Percentiles rank a stretch among this genome's conserved stretches.
Conservation (phyloP, 2,888 invertebrate genomes). For the Ametastegia equiseti region DNA sequence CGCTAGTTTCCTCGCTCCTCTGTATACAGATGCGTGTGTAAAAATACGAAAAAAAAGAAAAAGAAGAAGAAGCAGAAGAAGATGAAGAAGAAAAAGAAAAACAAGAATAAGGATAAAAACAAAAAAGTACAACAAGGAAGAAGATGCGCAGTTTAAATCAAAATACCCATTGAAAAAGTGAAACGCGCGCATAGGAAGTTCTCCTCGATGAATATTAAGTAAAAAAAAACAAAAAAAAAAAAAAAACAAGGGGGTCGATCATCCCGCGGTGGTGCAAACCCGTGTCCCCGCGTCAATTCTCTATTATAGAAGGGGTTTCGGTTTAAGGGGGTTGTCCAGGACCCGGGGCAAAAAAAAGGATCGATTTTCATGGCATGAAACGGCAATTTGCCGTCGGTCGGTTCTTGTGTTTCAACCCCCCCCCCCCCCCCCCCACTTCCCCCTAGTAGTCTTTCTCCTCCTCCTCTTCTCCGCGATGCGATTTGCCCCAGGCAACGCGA, state of each 20-base stretch:
- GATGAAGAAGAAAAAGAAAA: too few species aligned
- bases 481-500: slow-evolving; percentile 14
- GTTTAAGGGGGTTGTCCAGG: slow-evolving; percentile 16
- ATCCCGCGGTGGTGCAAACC: not conserved
- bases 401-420: slow-evolving; percentile 41
- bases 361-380: slow-evolving; percentile 64
- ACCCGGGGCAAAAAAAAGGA: slow-evolving; percentile 53
- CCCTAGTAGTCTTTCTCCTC: not conserved
- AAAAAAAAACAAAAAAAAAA: slow-evolving; percentile 11
- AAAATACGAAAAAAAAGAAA: not conserved
- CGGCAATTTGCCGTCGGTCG: slow-evolving; percentile 56
- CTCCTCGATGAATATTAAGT: slow-evolving; percentile 26
- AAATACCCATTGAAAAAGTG: too few species aligned
- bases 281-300: slow-evolving; percentile 10
- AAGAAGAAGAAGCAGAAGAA: not conserved
- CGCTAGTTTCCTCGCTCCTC: not conserved
- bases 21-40: not conserved
- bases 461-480: not conserved
- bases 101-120: not conserved
- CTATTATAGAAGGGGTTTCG: slow-evolving; percentile 10
- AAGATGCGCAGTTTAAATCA: too few species aligned
- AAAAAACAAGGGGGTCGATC: slow-evolving; percentile 27
- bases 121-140: not conserved
- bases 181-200: too few species aligned
- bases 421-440: not conserved